Base-by-base conservation (phyloP, 2,888 invertebrate genomes). In the Congeria kusceri region DNA sequence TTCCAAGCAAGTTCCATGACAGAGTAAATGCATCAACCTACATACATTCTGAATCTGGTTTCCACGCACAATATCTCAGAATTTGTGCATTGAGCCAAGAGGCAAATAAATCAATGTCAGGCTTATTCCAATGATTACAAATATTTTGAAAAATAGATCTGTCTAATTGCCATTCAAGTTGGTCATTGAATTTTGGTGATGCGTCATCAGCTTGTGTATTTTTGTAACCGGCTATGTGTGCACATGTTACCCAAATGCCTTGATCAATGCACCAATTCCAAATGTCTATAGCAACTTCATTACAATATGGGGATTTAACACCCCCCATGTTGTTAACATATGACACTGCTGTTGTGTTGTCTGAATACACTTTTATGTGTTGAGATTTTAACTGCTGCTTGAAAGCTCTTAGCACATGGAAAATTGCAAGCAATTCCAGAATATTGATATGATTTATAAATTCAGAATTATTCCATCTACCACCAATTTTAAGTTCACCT, bases 371-470 rank as follows among this genome's bases (percentile, higher is more conserved):
- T 39, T 65, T 32, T n/a, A 73, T 44, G 59, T 66, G 66, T 0
- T 28, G 65, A 2, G 28, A 3, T n/a, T 39, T 1, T 1, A 49
- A 20, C 15, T 57, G n/a, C 4, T 57, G 57, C 13, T 32, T 61
- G 23, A 74, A 78, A 20, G 69, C 53, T 65, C 69, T 23, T 9
- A 78, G 20, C 0, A 23, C 23, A 32, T 32, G 32, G 11, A 32
- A 32, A 32, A 32, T 32, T 32, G 32, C 32, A 7, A 32, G 4
- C 4, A 74, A 27, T 65, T 78, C 78, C 2, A 73, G 47, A 15
- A n/a, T 32, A 56, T 78, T 73, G 1, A 73, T 77, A 25, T 78
- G 78, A 20, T 39, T n/a, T n/a, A 20, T 32, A 53, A 18, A 18
- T 59, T 78, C 69, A 20, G n/a, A 4, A 13, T 1, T 25, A 15